Conservation (phyloP, 1,140 invertebrate species). For the Drosophila bifasciata region DNA sequence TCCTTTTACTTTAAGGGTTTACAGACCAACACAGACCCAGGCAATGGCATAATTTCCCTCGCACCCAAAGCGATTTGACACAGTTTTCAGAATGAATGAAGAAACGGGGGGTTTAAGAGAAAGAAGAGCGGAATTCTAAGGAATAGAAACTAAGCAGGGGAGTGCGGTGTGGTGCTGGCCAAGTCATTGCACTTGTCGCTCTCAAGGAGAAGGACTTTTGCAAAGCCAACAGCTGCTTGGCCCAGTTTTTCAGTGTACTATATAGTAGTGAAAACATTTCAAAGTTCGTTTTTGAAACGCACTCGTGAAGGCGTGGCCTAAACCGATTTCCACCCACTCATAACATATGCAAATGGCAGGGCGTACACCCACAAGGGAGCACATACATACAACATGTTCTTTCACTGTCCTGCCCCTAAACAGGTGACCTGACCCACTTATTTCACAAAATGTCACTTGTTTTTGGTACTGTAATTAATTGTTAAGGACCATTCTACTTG, state of each 20-base stretch:
- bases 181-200: constrained; percentile 67
- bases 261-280: constrained; percentile 16
- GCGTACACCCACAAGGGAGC: constrained; percentile 1
- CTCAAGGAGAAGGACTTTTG: constrained; percentile 33
- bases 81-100: constrained; percentile 43
- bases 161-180: background rate
- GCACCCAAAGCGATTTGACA: constrained; percentile 57
- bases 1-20: constrained; percentile 58
- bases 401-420: constrained; percentile 9
- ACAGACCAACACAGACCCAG: constrained; percentile 14
- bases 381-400: no score
- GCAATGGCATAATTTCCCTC: constrained; percentile 53
- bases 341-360: constrained; percentile 44
- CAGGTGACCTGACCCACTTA: constrained; percentile 49
- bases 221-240: constrained; percentile 67
- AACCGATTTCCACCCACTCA: constrained; percentile 20
- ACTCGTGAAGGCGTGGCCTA: constrained; percentile 24
- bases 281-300: constrained; percentile 12
- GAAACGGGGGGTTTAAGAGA: background rate
- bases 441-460: constrained; percentile 36
- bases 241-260: constrained; percentile 50
- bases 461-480: constrained; percentile 28
- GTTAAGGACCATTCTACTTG: constrained; percentile 6
- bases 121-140: constrained; percentile 21
- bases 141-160: constrained; percentile 10